Base-by-base conservation (phyloP, 2,888 invertebrate genomes). In the Ephialtes manifestator region DNA sequence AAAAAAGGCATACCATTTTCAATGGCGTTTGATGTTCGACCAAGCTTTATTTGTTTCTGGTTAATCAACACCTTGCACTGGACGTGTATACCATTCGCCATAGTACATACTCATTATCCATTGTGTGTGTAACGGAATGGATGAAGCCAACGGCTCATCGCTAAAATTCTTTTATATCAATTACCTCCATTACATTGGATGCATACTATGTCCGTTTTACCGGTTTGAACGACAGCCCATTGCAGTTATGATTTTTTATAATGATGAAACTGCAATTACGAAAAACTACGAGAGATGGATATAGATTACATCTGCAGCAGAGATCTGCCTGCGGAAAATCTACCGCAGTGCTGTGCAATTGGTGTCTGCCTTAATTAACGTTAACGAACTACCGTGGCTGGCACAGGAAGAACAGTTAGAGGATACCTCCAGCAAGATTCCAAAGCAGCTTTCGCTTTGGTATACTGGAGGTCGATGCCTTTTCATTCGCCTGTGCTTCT, bases 361-460 rank as follows among this genome's bases (percentile, higher is more conserved):
- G 86, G 83, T 81, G 81, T 88, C 88, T 88, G 85, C 87, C 85
- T 89, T 90, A 91, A 91, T 91, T 91, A 91, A 89, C 89, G 89
- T 91, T 90, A 91, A 91, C 90, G 89, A 91, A 90, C 86, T 87
- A 85, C 87, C 65, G 31, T 53, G 70, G 53, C 70, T 82, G 43
- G 58, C 53, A 55, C 70, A 11, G 79, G 75, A 58, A 58, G 58
- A 72, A 67, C 39, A 75, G 72, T 72, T 24, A 20, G n/a, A 15
- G 39, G n/a, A 55, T 77, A 70, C 28, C 46, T 15, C 48, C 24
- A 80, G 39, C 53, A 55, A 74, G 46, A 79, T 70, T 48, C n/a
- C 48, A 48, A 43, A 28, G 46, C n/a, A n/a, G 24, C 43, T 55
- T 63, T n/a, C 35, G 65, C 55, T 46, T 71, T 46, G 7, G 51